These are phyloP conservation scores for Cybosia mesomella DNA, from an alignment of 2,888 invertebrate species.

Conservation along the genomic window DNA sequence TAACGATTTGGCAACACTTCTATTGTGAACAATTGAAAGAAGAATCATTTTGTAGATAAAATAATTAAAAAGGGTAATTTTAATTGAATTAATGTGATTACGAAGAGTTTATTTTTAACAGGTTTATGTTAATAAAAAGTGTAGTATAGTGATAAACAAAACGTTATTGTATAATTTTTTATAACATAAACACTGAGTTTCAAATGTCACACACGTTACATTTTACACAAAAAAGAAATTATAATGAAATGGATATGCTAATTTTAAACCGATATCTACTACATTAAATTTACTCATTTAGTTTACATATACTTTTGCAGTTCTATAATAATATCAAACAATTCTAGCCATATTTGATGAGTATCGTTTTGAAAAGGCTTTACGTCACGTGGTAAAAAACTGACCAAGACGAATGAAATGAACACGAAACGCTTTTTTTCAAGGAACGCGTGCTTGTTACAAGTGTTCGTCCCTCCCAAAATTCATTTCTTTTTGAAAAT, in stretches of 20 bases:
- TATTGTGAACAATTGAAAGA: constrained; percentile 21
- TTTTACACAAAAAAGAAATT: background rate
- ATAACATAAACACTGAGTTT: background rate
- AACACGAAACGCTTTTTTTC: too few relatives aligned
- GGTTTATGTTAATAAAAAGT: too few relatives aligned
- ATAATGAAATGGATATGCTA: background rate
- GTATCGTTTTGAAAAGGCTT: too few relatives aligned
- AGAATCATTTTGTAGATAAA: background rate
- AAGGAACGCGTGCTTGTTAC: too few relatives aligned
- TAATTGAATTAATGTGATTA: too few relatives aligned
- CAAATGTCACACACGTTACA: constrained; percentile 22
- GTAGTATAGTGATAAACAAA: background rate
- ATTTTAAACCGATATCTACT: background rate
- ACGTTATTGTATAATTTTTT: constrained; percentile 23
- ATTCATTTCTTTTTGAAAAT: too few relatives aligned
- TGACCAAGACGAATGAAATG: constrained; percentile 31
- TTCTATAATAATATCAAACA: background rate
- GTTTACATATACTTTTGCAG: background rate
- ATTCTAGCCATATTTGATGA: too few relatives aligned
- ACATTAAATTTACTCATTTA: background rate
- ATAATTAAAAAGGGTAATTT: too few relatives aligned
- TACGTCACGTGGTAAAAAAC: constrained; percentile 31
- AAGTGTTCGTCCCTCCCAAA: too few relatives aligned
- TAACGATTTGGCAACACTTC: constrained; percentile 52
- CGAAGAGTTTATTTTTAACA: background rate